These are phyloP conservation scores for Chrysolina oricalcia DNA, from an alignment of 2,888 invertebrate species.

Conservation along the genomic window DNA sequence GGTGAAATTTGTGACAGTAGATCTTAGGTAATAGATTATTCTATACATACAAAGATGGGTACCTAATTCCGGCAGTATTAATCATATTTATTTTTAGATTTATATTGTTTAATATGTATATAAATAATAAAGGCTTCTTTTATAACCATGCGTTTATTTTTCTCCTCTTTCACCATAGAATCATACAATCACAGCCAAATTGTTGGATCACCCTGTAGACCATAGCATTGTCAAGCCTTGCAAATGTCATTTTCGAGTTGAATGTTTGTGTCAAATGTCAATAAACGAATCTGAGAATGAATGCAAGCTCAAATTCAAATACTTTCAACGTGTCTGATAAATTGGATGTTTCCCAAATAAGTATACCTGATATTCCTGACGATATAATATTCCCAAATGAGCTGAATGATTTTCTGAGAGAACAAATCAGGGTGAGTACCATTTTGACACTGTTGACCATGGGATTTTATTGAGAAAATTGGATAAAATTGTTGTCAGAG, in stretches of 20 bases:
- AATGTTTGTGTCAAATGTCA: background rate
- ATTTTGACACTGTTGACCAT: background rate
- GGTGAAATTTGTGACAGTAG: conserved; percentile 27
- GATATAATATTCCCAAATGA: conserved; percentile 77
- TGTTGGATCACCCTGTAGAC: background rate
- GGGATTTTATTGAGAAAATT: too few relatives aligned
- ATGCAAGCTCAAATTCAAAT: conserved; percentile 23
- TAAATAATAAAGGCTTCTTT: conserved; percentile 19
- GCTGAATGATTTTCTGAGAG: conserved; percentile 76
- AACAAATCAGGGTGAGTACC: conserved; percentile 74
- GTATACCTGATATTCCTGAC: conserved; percentile 63
- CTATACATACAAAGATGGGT: conserved; percentile 31
- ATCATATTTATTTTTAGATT: conserved; percentile 41
- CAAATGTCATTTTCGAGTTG: background rate
- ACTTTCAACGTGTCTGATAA: conserved; percentile 42
- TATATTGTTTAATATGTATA: conserved; percentile 33
- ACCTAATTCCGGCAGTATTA: conserved; percentile 45
- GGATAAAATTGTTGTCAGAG: too few relatives aligned
- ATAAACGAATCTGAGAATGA: background rate
- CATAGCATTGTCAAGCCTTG: too few relatives aligned
- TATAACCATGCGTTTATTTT: conserved; percentile 27
- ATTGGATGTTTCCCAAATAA: conserved; percentile 41
- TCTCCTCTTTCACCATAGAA: background rate
- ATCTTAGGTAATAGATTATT: conserved; percentile 24
- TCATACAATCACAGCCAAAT: background rate